Evolutionary conservation across 2,113 vertebrate species (phyloP), one percentile per base, ranked within the genome.

Genomic region (Cyanoliseus patagonus): DNA sequence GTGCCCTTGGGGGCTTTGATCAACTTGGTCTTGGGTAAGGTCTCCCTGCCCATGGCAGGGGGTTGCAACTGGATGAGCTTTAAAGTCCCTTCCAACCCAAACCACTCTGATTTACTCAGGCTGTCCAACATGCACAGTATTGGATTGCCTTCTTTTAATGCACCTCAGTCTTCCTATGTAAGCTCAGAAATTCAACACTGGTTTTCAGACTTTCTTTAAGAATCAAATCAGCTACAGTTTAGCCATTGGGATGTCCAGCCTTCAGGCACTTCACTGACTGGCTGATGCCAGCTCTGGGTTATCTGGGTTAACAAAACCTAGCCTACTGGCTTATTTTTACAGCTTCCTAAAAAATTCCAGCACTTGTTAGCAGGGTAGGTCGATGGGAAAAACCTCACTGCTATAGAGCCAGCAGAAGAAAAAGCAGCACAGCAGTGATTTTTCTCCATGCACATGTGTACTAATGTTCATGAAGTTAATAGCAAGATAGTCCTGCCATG

Each of bases 401-500:
- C 4, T 78, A 10, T 18, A 73, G 74, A 92, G 22, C 10, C 28
- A 72, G 55, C 0, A 18, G 59, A 51, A 87, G 31, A 80, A 33
- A 80, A 11, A 83, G 70, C 51, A 62, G 17, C 5, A 28, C 14
- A 28, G 9, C 19, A 28, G 24, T 77, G 44, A 44, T 52, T 53
- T 75, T 84, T 73, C n/a, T 72, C 42, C 4, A 1, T 59, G 7
- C 42, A 62, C 11, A 12, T 66, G n/a, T 76, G 47, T 47, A 27
- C 17, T 83, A 87, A 27, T 8, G 44, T 2, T 5, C 16, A 49
- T 25, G n/a, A 46, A 59, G 41, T 7, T 83, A 74, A 80, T 79
- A 76, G 86, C 46, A 73, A 63, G 74, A 94, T 90, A 46, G 73
- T 93, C 73, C 66, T 96, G 53, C 31, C 62, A 44, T 51, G 55